A percentile compares a stretch with the other conserved stretches of the same genome.
phyloP scores from a whole-genome alignment of 2,797 vertebrate genomes.

The Micrastur ruficollis region DNA sequence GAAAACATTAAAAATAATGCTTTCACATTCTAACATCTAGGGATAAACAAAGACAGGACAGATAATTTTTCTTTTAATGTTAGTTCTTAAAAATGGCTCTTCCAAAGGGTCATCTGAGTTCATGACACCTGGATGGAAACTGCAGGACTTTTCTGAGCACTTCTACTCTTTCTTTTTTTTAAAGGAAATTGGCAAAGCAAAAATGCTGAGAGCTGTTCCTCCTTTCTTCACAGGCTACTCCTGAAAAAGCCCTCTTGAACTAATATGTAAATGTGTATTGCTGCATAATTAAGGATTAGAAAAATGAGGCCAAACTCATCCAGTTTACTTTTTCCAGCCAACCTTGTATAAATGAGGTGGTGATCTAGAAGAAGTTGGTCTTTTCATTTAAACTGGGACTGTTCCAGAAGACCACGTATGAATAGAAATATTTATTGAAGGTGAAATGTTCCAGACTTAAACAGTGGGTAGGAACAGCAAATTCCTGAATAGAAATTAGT shows the following conservation, averaged over 20 bases:
- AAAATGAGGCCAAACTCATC: neutral
- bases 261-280: constrained; percentile 23
- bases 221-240: neutral
- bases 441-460: constrained; percentile 57
- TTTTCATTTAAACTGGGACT: constrained; percentile 53
- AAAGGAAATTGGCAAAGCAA: neutral
- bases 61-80: neutral
- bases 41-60: neutral
- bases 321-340: constrained; percentile 41
- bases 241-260: constrained; percentile 26
- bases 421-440: constrained; percentile 61
- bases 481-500: constrained; percentile 44
- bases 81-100: neutral
- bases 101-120: constrained; percentile 3
- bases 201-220: neutral
- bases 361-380: constrained; percentile 32
- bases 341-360: constrained; percentile 24
- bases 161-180: neutral
- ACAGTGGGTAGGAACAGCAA: constrained; percentile 16
- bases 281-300: constrained; percentile 11
- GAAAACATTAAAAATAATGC: neutral
- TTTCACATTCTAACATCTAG: neutral
- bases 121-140: neutral
- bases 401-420: constrained; percentile 16
- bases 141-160: neutral